Evolutionary conservation across 2,797 vertebrate genomes (phyloP).

Genomic region (Bufotes viridis): DNA sequence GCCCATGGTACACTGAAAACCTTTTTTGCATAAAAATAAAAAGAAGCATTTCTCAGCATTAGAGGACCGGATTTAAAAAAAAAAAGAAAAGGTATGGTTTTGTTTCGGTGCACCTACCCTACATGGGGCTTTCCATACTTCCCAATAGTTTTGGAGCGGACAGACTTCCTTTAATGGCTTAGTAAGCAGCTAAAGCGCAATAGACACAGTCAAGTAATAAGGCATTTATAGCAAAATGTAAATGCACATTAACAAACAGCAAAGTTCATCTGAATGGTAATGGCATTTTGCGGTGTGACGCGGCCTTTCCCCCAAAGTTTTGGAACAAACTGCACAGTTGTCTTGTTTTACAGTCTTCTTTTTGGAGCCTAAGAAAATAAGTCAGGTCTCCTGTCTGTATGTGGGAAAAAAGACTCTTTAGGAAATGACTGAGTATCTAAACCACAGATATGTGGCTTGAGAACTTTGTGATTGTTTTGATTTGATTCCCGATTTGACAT

Average conservation of each 20-base stretch:
- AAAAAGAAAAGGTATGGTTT: too few relatives aligned
- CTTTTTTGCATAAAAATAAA: too few relatives aligned
- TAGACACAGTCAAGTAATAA: background rate
- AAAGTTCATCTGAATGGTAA: constrained; percentile 14
- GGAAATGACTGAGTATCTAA: constrained; percentile 35
- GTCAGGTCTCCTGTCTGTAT: background rate
- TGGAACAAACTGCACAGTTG: constrained; percentile 17
- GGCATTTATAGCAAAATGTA: background rate
- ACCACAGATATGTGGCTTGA: constrained; percentile 40
- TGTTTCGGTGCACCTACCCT: too few relatives aligned
- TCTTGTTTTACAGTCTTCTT: constrained; percentile 10
- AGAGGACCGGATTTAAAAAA: too few relatives aligned
- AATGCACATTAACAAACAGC: background rate
- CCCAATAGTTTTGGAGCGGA: too few relatives aligned
- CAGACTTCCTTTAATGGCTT: background rate
- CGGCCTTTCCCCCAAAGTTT: background rate
- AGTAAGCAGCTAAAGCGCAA: background rate
- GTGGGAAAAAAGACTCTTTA: constrained; percentile 29
- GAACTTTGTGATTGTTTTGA: constrained; percentile 17
- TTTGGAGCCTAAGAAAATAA: constrained; percentile 36
- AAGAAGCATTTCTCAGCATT: too few relatives aligned
- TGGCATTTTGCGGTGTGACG: background rate
- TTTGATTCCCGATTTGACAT: constrained; percentile 41
- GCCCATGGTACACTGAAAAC: too few relatives aligned
- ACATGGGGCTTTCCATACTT: too few relatives aligned